A percentile compares a stretch with the other conserved stretches of the same genome.
These are phyloP conservation scores for Panzeria rudis DNA, from an alignment of 2,888 invertebrate species.

Conservation along the genomic window DNA sequence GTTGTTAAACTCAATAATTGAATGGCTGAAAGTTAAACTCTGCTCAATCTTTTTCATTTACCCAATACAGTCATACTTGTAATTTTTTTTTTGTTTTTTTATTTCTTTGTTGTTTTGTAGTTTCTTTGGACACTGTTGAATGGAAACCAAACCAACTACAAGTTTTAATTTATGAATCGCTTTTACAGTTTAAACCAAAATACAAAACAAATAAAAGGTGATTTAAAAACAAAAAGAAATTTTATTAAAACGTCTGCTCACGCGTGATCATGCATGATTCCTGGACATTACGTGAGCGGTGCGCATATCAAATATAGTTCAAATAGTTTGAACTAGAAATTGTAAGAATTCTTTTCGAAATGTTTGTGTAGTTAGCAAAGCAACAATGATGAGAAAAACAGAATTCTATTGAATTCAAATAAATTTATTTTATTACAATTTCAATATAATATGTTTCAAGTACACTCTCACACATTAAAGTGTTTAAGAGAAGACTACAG, in stretches of 20 bases:
- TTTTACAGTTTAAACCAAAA: background rate
- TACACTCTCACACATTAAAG: slow-evolving; percentile 56
- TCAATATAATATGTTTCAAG: slow-evolving; percentile 53
- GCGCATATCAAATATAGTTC: background rate
- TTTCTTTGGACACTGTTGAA: slow-evolving; percentile 11
- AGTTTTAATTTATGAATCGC: slow-evolving; percentile 13
- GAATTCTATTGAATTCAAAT: slow-evolving; percentile 51
- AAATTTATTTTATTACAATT: slow-evolving; percentile 65
- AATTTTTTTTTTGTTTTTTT: background rate
- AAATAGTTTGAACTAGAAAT: slow-evolving; percentile 9
- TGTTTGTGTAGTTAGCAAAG: background rate
- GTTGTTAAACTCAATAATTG: slow-evolving; percentile 31
- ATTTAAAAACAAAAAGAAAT: background rate
- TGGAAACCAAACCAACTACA: background rate
- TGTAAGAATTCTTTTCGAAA: slow-evolving; percentile 5
- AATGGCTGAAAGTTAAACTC: slow-evolving; percentile 26
- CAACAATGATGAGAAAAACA: background rate
- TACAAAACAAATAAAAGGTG: background rate
- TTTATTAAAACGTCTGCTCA: no score
- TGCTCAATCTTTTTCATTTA: slow-evolving; percentile 27
- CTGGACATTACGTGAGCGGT: no score
- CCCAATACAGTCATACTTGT: background rate
- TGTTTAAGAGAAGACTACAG: slow-evolving; percentile 29
- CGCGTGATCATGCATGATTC: no score
- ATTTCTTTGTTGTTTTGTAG: background rate